Evolutionary conservation across 2,797 vertebrate species (phyloP).

Genomic region (Leuciscus waleckii): DNA sequence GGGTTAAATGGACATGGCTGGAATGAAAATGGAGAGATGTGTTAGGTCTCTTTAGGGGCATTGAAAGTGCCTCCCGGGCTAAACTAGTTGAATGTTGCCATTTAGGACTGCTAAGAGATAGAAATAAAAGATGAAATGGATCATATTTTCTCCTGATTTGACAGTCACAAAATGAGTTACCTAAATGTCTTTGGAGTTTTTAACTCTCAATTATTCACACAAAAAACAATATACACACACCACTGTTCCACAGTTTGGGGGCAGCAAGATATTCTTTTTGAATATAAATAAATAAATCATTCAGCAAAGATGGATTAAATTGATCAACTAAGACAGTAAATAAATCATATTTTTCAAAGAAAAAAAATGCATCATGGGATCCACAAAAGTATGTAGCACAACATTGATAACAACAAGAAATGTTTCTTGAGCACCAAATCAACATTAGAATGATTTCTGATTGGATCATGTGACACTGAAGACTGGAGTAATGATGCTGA

Average conservation of each 20-base stretch:
- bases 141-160: conserved; percentile 29
- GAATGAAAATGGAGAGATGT: conserved; percentile 63
- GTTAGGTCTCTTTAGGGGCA: conserved; percentile 52
- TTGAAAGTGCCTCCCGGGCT: conserved; percentile 32
- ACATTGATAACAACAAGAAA: background rate
- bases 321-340: no score
- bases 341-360: no score
- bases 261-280: no score
- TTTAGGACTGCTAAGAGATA: conserved; percentile 46
- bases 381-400: background rate
- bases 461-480: background rate
- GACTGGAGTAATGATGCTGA: no score
- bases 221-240: no score
- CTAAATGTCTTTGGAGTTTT: background rate
- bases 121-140: conserved; percentile 50
- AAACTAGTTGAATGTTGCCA: conserved; percentile 52
- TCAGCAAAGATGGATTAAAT: no score
- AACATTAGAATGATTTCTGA: background rate
- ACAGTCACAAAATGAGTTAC: background rate
- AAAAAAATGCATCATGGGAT: background rate
- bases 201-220: background rate
- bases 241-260: no score
- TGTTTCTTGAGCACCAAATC: background rate
- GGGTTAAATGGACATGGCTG: conserved; percentile 64
- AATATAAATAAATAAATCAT: no score